Conservation (phyloP, 2,888 invertebrate species). For the Cinara cedri region DNA sequence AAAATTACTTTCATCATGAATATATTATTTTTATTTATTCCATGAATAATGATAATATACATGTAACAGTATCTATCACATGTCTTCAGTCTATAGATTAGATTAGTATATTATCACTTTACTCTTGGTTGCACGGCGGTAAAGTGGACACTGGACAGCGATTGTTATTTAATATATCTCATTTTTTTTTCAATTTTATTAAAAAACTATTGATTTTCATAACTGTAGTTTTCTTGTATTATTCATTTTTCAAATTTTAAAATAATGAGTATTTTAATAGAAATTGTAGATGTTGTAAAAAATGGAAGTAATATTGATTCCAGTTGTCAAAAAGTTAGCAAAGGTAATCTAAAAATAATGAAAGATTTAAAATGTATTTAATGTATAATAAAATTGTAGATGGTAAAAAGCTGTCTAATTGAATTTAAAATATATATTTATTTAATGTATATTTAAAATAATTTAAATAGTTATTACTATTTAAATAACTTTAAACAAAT, state of each 20-base stretch:
- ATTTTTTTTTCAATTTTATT: too few species aligned
- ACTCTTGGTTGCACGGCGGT: neutral
- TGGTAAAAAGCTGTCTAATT: too few species aligned
- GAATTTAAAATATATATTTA: too few species aligned
- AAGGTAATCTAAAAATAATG: slow-evolving; percentile 31
- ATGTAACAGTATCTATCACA: neutral
- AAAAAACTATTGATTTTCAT: neutral
- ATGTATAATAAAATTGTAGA: neutral
- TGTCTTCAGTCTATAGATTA: neutral
- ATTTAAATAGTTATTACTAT: neutral
- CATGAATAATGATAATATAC: slow-evolving; percentile 22
- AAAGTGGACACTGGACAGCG: neutral
- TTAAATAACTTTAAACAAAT: neutral
- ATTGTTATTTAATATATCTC: neutral
- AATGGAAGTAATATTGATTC: slow-evolving; percentile 35
- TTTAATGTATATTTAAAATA: too few species aligned
- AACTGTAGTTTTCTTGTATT: neutral
- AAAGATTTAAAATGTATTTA: neutral
- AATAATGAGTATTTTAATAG: slow-evolving; percentile 18
- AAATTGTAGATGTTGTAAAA: slow-evolving; percentile 10
- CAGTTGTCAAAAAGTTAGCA: slow-evolving; percentile 15
- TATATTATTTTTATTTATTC: slow-evolving; percentile 10
- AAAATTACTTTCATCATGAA: slow-evolving; percentile 44
- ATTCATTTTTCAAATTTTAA: neutral
- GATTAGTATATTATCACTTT: too few species aligned